These are phyloP conservation scores for Poecilia latipinna DNA, from an alignment of 2,113 vertebrate species.

Conservation along the genomic window DNA sequence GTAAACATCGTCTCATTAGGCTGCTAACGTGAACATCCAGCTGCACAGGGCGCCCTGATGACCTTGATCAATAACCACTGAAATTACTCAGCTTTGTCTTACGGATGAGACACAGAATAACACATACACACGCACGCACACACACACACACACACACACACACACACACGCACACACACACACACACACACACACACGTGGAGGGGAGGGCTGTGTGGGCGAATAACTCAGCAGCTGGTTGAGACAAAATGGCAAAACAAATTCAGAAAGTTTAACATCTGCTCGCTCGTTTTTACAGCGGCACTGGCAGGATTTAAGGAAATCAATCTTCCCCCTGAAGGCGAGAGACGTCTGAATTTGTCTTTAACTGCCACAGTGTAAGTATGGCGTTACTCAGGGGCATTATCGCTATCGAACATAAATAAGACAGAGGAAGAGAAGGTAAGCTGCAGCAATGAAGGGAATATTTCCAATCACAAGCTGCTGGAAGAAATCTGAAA, in stretches of 20 bases:
- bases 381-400: constrained; percentile 29
- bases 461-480: not conserved
- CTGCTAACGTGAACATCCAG: constrained; percentile 24
- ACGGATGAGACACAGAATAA: constrained; percentile 26
- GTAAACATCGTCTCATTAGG: constrained; percentile 34
- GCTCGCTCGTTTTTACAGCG: constrained; percentile 28
- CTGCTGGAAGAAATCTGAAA: not conserved
- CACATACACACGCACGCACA: not conserved
- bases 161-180: not conserved
- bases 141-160: too few relatives aligned
- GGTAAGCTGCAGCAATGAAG: constrained; percentile 1
- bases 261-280: constrained; percentile 23
- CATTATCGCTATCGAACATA: constrained; percentile 6
- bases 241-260: constrained; percentile 13
- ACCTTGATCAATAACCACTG: constrained; percentile 43
- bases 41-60: constrained; percentile 10
- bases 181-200: not conserved
- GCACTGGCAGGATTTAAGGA: constrained; percentile 13
- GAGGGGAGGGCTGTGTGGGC: not conserved
- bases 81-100: constrained; percentile 9
- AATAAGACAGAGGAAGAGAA: constrained; percentile 13
- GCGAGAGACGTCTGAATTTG: constrained; percentile 10
- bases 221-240: constrained; percentile 5
- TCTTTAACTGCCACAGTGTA: constrained; percentile 23
- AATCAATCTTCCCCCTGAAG: constrained; percentile 30